Conservation (phyloP, 2,797 vertebrate species). For the Pteropus rufus region DNA sequence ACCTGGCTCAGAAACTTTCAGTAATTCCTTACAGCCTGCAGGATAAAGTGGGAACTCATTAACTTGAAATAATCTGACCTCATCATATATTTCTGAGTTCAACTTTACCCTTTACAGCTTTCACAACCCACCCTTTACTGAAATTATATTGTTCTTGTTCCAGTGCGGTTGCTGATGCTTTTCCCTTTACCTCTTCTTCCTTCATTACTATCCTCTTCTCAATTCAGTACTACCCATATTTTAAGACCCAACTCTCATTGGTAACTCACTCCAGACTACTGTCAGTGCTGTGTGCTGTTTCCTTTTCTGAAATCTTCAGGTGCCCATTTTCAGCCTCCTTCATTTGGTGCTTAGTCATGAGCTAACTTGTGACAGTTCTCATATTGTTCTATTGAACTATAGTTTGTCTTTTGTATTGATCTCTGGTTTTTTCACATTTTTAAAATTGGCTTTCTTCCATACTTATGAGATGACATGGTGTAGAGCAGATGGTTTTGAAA, state of each 20-base stretch:
- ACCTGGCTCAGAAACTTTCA: background rate
- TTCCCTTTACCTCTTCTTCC: background rate
- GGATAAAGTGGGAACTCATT: slow-evolving; percentile 28
- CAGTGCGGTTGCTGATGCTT: background rate
- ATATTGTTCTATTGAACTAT: slow-evolving; percentile 22
- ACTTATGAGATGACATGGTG: slow-evolving; percentile 20
- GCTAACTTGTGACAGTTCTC: slow-evolving; percentile 23
- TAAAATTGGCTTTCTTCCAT: slow-evolving; percentile 28
- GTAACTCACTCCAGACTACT: background rate
- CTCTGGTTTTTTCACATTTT: slow-evolving; percentile 58
- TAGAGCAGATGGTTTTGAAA: slow-evolving; percentile 25
- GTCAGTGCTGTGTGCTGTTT: background rate
- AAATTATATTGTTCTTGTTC: background rate
- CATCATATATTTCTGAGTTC: background rate
- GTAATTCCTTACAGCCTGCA: background rate
- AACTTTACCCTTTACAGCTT: background rate
- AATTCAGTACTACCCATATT: background rate
- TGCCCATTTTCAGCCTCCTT: background rate
- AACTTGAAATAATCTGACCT: slow-evolving; percentile 25
- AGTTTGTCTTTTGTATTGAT: slow-evolving; percentile 53
- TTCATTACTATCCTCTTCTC: background rate
- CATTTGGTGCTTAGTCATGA: slow-evolving; percentile 31
- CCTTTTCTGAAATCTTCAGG: background rate
- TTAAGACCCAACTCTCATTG: background rate
- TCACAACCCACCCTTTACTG: background rate